Evolutionary conservation across 2,113 vertebrate genomes (phyloP), one percentile per base, ranked within the genome.

Genomic region (Papio anubis): DNA sequence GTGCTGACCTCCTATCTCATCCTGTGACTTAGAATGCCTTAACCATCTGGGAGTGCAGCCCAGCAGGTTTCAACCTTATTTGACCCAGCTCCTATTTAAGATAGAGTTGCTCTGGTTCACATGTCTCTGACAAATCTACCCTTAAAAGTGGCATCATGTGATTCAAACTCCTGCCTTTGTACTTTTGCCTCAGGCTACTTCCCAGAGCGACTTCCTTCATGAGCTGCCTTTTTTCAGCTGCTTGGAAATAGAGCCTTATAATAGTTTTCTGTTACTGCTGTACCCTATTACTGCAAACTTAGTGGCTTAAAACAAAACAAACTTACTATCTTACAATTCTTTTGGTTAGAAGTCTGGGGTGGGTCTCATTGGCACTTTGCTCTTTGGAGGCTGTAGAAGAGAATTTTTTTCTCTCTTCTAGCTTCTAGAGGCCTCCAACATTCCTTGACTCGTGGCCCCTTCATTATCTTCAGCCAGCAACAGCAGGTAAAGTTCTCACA

Each of bases 381-480:
- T 75, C 30, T 75, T 32, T 66, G 5, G 8, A 68, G 10, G 21
- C 20, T 88, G 27, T 66, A 50, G 18, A 1, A 40, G 17, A 83
- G 16, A 88, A 43, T 20, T 30, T 32, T 81, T 52, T n/a, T 55
- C 52, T 52, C 25, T 61, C 59, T 27, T 38, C 20, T 18, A 55
- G 0, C 8, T 13, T 6, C 45, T 8, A 21, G 38, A 75, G 64
- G 6, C 30, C 8, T 17, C 4, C 4, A 18, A 40, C 12, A 1
- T 21, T 59, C 25, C 16, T 52, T 52, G 59, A 61, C 23, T 61
- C 11, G 25, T 40, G 11, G 23, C 1, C 0, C 27, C 9, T 81
- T 92, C 0, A 82, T 68, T n/a, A 43, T 78, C 20, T 68, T 59
- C 68, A 57, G 35, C 12, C 43, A 48, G 45, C 7, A 17, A 14